Conservation (phyloP, 2,888 invertebrate genomes). For the Diachrysia chrysitis region DNA sequence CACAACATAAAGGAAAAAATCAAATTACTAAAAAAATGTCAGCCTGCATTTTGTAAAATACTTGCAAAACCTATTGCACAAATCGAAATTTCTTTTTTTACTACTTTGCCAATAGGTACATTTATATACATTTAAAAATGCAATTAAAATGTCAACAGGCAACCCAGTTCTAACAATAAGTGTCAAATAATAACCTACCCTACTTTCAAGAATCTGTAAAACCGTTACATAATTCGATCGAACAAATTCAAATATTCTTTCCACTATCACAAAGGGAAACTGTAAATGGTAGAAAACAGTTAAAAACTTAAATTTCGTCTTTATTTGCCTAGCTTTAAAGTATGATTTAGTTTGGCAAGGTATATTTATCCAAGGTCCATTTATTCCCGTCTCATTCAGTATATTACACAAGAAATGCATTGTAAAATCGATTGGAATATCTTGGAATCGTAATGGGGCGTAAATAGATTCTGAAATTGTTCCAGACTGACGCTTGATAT, state of each 20-base stretch:
- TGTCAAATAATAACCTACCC: conserved; percentile 10
- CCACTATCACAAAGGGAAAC: conserved; percentile 36
- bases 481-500: background rate
- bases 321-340: conserved; percentile 15
- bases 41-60: no score
- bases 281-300: conserved; percentile 19
- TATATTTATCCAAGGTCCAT: conserved; percentile 25
- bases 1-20: no score
- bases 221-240: conserved; percentile 40
- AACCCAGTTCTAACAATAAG: background rate
- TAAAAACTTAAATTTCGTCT: conserved; percentile 23
- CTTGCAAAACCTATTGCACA: no score
- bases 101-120: no score
- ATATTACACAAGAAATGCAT: conserved; percentile 50
- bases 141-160: background rate
- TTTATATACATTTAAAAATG: no score
- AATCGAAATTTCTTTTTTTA: no score
- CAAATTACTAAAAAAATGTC: no score
- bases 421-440: conserved; percentile 36
- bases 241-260: conserved; percentile 54
- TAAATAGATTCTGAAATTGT: conserved; percentile 38
- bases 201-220: conserved; percentile 14
- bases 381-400: conserved; percentile 26
- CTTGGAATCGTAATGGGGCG: conserved; percentile 24
- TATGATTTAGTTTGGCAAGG: conserved; percentile 19